Conservation (phyloP, 2,797 vertebrate genomes). For the Tapirus indicus region DNA sequence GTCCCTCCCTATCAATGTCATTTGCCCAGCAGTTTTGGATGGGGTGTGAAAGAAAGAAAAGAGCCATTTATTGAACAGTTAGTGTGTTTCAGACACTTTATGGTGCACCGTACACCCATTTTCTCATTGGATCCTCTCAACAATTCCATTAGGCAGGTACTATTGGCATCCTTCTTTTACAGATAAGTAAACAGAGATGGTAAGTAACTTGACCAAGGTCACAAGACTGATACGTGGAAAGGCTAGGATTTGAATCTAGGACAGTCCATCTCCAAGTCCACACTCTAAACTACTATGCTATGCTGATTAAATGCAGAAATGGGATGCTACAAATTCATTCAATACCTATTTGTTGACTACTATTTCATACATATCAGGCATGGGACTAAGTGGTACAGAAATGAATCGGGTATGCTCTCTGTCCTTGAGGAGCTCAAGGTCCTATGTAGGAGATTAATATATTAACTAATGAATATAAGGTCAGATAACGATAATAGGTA, state of each 20-base stretch:
- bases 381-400: background rate
- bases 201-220: background rate
- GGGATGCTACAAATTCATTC: background rate
- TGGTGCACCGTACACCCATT: background rate
- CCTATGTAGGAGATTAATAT: background rate
- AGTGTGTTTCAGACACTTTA: background rate
- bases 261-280: background rate
- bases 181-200: background rate
- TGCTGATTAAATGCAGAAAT: background rate
- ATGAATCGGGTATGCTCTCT: background rate
- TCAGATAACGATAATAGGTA: background rate
- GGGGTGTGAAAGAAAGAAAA: background rate
- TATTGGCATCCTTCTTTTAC: background rate
- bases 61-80: background rate
- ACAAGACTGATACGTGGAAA: background rate
- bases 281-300: background rate
- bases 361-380: background rate
- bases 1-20: background rate
- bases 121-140: background rate
- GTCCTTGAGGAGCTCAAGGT: background rate
- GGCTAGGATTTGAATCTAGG: background rate
- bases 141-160: background rate
- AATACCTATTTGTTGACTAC: background rate
- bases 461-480: background rate
- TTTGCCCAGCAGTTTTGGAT: background rate